Evolutionary conservation across 2,888 invertebrate genomes (phyloP).

Genomic region (Sinodicranocentrus sp.): DNA sequence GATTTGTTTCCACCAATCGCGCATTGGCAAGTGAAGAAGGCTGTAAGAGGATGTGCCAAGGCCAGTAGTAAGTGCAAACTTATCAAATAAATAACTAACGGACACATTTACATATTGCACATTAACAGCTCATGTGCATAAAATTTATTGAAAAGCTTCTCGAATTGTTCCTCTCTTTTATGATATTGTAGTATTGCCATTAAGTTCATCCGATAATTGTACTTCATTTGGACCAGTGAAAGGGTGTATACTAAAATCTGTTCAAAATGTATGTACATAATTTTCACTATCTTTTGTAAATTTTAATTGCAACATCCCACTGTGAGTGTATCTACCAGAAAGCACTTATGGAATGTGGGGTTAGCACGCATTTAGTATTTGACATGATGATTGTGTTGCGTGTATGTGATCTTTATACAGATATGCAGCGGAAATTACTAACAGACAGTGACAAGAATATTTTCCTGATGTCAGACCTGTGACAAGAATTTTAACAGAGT

Average conservation of each 20-base stretch:
- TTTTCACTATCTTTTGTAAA: background rate
- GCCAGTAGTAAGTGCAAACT: constrained; percentile 14
- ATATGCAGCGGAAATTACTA: constrained; percentile 19
- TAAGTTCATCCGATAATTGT: constrained; percentile 55
- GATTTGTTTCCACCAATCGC: constrained; percentile 50
- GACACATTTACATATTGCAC: background rate
- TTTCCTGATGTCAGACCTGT: too few species aligned
- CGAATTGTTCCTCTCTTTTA: background rate
- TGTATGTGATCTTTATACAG: background rate
- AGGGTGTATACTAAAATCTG: constrained; percentile 42
- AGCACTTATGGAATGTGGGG: too few species aligned
- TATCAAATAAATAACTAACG: background rate
- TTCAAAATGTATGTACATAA: constrained; percentile 46
- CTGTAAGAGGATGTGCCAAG: constrained; percentile 54
- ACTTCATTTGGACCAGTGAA: constrained; percentile 54
- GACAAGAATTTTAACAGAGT: too few species aligned
- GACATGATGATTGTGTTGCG: background rate
- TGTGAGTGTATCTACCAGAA: too few species aligned
- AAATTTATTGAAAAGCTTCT: background rate
- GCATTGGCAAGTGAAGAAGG: constrained; percentile 37
- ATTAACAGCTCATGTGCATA: background rate
- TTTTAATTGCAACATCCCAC: too few species aligned
- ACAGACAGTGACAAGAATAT: background rate
- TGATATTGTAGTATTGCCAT: constrained; percentile 38
- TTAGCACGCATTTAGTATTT: too few species aligned